Evolutionary conservation across 2,888 invertebrate species (phyloP).

Genomic region (Cheilosia pagana): DNA sequence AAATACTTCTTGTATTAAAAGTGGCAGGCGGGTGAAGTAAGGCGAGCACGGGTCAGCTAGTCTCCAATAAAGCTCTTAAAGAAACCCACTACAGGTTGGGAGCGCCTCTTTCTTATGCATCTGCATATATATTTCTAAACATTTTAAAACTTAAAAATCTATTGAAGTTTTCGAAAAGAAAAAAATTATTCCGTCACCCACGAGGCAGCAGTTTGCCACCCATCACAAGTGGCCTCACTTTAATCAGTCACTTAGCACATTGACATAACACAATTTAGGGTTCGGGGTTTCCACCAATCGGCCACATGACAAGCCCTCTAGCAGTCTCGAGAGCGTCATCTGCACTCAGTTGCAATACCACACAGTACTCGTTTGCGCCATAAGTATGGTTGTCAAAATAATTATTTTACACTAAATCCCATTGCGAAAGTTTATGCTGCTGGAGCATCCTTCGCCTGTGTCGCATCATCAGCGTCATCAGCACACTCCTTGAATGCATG

Average conservation of each 20-base stretch:
- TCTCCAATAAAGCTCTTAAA: no score
- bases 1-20: no score
- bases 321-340: conserved; percentile 65
- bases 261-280: conserved; percentile 52
- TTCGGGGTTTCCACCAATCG: conserved; percentile 35
- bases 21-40: no score
- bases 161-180: no score
- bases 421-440: conserved; percentile 68
- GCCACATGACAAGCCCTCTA: conserved; percentile 53
- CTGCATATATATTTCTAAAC: no score
- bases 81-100: no score
- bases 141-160: no score
- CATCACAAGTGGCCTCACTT: not conserved
- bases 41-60: no score
- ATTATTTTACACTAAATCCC: conserved; percentile 74
- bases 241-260: conserved; percentile 57
- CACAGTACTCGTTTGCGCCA: conserved; percentile 34
- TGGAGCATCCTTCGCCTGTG: conserved; percentile 70
- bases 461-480: conserved; percentile 74
- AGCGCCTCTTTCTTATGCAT: no score
- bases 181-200: no score
- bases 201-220: no score
- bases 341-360: conserved; percentile 43
- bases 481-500: conserved; percentile 62
- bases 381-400: conserved; percentile 64